These are phyloP conservation scores for Plecturocebus donacophilus DNA, from an alignment of 2,113 vertebrate species.

Conservation along the genomic window DNA sequence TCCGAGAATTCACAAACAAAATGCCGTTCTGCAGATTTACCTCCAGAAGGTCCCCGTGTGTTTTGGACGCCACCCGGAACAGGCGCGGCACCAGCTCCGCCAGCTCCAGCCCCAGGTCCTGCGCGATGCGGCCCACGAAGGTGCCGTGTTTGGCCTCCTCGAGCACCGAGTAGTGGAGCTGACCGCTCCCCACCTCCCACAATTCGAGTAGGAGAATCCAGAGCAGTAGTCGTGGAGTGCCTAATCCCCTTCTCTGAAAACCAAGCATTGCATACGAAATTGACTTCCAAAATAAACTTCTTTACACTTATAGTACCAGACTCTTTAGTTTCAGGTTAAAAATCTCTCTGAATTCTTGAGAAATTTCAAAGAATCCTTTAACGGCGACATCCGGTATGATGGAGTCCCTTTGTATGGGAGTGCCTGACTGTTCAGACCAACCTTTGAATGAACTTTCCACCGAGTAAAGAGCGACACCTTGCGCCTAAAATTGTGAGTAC, in stretches of 20 bases:
- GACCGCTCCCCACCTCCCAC: conserved; percentile 64
- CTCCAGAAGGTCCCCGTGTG: conserved; percentile 84
- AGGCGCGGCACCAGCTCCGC: conserved; percentile 78
- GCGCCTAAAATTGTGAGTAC: conserved; percentile 72
- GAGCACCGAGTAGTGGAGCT: conserved; percentile 81
- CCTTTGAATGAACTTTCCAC: conserved; percentile 2
- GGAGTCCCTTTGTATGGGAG: not conserved
- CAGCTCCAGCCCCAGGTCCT: conserved; percentile 87
- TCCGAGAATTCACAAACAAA: too few relatives aligned
- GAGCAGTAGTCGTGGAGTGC: not conserved
- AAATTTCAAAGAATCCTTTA: conserved; percentile 41
- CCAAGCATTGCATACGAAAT: conserved; percentile 40
- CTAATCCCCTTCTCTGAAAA: conserved; percentile 13
- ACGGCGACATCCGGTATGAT: not conserved
- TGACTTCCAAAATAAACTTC: conserved; percentile 10
- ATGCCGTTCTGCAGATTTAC: conserved; percentile 88
- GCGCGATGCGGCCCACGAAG: conserved; percentile 87
- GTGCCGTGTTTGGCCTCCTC: conserved; percentile 90
- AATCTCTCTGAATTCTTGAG: conserved; percentile 30
- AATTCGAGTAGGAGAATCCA: conserved; percentile 47
- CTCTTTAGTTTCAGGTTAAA: not conserved
- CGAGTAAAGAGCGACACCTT: conserved; percentile 78
- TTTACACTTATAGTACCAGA: not conserved
- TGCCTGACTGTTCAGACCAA: not conserved
- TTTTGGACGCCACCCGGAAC: conserved; percentile 78